Conservation (phyloP, 2,113 vertebrate genomes). For the Calidris pygmaea region DNA sequence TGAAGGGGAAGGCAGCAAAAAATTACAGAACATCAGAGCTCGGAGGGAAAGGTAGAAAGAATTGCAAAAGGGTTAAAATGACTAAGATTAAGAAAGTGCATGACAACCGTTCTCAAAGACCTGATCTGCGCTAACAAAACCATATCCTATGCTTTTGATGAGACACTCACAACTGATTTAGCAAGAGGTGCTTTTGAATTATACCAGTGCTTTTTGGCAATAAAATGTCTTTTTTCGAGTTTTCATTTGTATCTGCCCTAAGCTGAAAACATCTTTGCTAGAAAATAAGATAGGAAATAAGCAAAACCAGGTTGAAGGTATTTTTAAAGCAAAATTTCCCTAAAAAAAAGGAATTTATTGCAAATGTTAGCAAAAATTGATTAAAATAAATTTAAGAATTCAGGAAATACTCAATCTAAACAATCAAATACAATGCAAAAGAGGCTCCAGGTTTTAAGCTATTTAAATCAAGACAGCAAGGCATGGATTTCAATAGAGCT, state of each 20-base stretch:
- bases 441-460: conserved; percentile 6
- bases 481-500: neutral
- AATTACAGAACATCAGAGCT: conserved; percentile 27
- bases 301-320: conserved; percentile 28
- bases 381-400: conserved; percentile 16
- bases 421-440: conserved; percentile 1
- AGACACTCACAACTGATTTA: conserved; percentile 72
- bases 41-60: neutral
- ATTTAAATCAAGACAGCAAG: conserved; percentile 11
- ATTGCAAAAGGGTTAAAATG: conserved; percentile 43
- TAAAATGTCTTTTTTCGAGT: conserved; percentile 46
- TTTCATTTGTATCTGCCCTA: conserved; percentile 54
- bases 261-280: conserved; percentile 60
- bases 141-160: conserved; percentile 64
- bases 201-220: conserved; percentile 69
- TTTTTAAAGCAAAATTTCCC: conserved; percentile 25
- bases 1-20: conserved; percentile 48
- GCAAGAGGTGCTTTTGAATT: conserved; percentile 65
- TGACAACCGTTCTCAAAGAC: conserved; percentile 54
- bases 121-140: conserved; percentile 45
- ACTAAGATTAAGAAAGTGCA: conserved; percentile 55
- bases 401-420: conserved; percentile 22
- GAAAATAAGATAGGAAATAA: conserved; percentile 36
- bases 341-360: conserved; percentile 8
- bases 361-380: conserved; percentile 27